Conservation (phyloP, 2,888 invertebrate genomes). For the Pterostichus niger region DNA sequence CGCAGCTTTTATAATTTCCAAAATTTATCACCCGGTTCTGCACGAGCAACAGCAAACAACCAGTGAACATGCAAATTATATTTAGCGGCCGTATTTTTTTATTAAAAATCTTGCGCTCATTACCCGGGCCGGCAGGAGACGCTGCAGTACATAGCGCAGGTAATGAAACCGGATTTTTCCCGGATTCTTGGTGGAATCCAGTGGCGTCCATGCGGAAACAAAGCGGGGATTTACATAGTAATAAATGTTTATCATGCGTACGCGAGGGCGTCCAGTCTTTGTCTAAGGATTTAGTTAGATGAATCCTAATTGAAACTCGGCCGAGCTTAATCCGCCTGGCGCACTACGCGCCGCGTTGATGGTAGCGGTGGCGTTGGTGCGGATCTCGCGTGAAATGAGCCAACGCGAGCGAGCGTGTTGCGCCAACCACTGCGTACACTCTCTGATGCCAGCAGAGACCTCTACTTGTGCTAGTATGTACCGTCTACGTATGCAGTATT, state of each 20-base stretch:
- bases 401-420: not conserved
- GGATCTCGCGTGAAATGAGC: not conserved
- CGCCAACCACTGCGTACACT: too few species aligned
- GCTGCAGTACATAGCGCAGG: conserved; percentile 29
- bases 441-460: not conserved
- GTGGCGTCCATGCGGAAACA: conserved; percentile 63
- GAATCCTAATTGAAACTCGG: conserved; percentile 68
- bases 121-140: conserved; percentile 10
- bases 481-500: too few species aligned
- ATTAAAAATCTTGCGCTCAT: conserved; percentile 53
- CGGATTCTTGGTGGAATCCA: conserved; percentile 58
- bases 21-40: conserved; percentile 12
- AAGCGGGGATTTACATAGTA: conserved; percentile 68
- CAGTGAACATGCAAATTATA: conserved; percentile 63
- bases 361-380: not conserved
- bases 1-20: conserved; percentile 30
- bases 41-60: conserved; percentile 10
- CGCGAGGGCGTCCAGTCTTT: conserved; percentile 64
- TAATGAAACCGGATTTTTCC: conserved; percentile 54
- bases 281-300: conserved; percentile 68
- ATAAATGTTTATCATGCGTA: conserved; percentile 67
- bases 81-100: conserved; percentile 60
- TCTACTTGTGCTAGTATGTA: too few species aligned
- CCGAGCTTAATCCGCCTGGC: conserved; percentile 60
- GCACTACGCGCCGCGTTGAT: not conserved